Evolutionary conservation across 2,113 vertebrate species (phyloP).

Genomic region (Arenaria interpres): DNA sequence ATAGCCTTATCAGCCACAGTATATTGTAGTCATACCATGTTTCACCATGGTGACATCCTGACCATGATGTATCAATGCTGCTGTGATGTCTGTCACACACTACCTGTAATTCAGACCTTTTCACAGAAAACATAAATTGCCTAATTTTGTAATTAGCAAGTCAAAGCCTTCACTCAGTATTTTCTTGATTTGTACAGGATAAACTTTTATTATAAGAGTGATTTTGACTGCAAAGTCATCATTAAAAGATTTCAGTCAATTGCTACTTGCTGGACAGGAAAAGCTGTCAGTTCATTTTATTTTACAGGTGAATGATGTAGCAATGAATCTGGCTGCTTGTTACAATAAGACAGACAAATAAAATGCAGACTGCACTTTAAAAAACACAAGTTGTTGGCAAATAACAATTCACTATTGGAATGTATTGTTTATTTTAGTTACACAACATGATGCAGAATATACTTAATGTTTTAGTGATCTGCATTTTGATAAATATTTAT

Average conservation of each 20-base stretch:
- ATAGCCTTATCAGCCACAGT: background rate
- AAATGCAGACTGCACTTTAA: background rate
- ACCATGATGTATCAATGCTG: background rate
- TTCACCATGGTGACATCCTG: background rate
- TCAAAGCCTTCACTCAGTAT: background rate
- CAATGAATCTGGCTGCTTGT: background rate
- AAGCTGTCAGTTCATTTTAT: background rate
- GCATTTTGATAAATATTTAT: background rate
- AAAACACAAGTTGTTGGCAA: background rate
- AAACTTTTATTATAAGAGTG: background rate
- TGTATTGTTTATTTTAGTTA: background rate
- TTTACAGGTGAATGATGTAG: slow-evolving; percentile 3
- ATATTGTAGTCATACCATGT: background rate
- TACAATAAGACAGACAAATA: background rate
- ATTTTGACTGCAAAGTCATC: background rate
- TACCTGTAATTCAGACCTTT: background rate
- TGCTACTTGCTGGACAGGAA: background rate
- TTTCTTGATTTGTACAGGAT: background rate
- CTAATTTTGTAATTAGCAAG: background rate
- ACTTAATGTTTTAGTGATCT: background rate
- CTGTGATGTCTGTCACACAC: background rate
- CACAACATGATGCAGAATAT: background rate
- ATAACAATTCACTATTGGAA: background rate
- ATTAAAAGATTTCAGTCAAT: background rate
- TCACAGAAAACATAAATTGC: background rate